Percentiles rank a stretch among this genome's conserved stretches.
These are phyloP conservation scores for Parapristionchus giblindavisi DNA, from an alignment of 2,888 invertebrate genomes.

Conservation along the genomic window DNA sequence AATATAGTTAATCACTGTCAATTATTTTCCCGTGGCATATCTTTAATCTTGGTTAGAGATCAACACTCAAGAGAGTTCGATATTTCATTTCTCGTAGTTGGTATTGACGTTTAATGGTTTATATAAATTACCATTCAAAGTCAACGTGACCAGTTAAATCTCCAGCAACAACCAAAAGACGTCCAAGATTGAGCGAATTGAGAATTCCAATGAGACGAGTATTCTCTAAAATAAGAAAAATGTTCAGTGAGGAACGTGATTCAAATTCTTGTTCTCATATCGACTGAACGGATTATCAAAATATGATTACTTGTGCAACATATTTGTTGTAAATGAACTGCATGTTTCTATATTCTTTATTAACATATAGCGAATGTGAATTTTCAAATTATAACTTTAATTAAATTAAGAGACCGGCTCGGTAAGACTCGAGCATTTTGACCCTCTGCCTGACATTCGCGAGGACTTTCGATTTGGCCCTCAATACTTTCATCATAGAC, in stretches of 20 bases:
- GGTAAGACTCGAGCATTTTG: too few relatives aligned
- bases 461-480: too few relatives aligned
- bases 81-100: too few relatives aligned
- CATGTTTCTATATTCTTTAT: background rate
- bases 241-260: too few relatives aligned
- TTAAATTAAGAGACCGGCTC: too few relatives aligned
- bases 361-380: background rate
- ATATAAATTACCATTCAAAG: slow-evolving; percentile 72
- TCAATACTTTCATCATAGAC: too few relatives aligned
- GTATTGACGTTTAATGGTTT: too few relatives aligned
- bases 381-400: too few relatives aligned
- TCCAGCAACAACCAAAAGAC: slow-evolving; percentile 64
- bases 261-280: too few relatives aligned
- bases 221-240: background rate
- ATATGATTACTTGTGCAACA: too few relatives aligned
- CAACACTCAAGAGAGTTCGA: background rate
- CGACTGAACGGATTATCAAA: too few relatives aligned
- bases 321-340: background rate
- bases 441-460: too few relatives aligned
- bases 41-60: background rate
- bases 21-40: background rate
- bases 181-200: slow-evolving; percentile 63
- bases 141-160: slow-evolving; percentile 70
- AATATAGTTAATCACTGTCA: background rate
- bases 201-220: background rate